These are phyloP conservation scores for Acrobasis repandana DNA, from an alignment of 2,888 invertebrate genomes.

Conservation along the genomic window DNA sequence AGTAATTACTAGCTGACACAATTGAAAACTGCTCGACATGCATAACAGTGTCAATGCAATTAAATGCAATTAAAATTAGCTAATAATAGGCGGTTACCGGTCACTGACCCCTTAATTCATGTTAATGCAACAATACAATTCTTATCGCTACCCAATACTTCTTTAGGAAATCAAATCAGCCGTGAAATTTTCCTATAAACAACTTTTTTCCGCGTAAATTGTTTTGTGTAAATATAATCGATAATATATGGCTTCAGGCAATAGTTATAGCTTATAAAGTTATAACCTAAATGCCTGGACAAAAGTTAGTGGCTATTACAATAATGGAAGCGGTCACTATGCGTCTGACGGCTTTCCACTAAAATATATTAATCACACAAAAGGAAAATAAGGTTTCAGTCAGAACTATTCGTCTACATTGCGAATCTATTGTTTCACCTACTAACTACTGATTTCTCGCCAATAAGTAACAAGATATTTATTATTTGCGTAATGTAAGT, in stretches of 20 bases:
- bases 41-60: conserved; percentile 35
- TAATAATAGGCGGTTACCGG: conserved; percentile 48
- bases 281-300: background rate
- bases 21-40: conserved; percentile 14
- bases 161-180: conserved; percentile 48
- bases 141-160: conserved; percentile 44
- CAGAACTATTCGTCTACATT: background rate
- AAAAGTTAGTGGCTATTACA: background rate
- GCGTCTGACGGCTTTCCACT: background rate
- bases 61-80: conserved; percentile 45
- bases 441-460: too few species aligned
- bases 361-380: too few species aligned
- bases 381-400: background rate
- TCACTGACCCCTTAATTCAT: conserved; percentile 61
- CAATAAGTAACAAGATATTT: too few species aligned
- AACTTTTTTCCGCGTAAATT: conserved; percentile 18
- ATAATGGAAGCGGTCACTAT: background rate
- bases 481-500: too few species aligned
- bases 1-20: conserved; percentile 11
- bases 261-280: background rate
- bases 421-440: too few species aligned
- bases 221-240: conserved; percentile 27
- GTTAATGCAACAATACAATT: conserved; percentile 50
- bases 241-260: conserved; percentile 13
- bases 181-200: conserved; percentile 36